A percentile compares a stretch with the other conserved stretches of the same genome.
These are phyloP conservation scores for Drosophila parthenogenetica DNA, from an alignment of 2,888 invertebrate genomes.

Conservation along the genomic window DNA sequence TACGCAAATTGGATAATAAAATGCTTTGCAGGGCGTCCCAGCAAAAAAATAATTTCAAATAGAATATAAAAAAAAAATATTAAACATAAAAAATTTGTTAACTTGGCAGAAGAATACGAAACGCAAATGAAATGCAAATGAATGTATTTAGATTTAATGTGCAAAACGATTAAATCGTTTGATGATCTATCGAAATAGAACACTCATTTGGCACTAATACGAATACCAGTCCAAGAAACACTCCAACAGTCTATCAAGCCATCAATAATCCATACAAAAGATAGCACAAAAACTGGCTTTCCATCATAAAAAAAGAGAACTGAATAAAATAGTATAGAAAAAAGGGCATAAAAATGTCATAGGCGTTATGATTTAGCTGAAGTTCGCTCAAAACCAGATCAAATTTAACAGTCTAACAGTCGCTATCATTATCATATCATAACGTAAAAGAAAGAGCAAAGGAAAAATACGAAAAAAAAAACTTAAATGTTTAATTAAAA, in stretches of 20 bases:
- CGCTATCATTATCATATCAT: conserved; percentile 7
- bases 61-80: conserved; percentile 5
- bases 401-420: conserved; percentile 27
- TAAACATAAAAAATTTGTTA: not conserved
- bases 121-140: conserved; percentile 37
- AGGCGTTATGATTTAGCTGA: conserved; percentile 33
- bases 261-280: conserved; percentile 2
- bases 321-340: not conserved
- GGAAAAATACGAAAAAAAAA: conserved; percentile 1
- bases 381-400: conserved; percentile 37
- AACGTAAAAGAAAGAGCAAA: not conserved
- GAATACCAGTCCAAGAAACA: conserved; percentile 6
- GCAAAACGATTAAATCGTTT: conserved; percentile 31
- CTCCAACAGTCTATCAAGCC: not conserved
- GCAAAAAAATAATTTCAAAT: conserved; percentile 16
- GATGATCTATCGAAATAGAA: conserved; percentile 41
- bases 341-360: conserved; percentile 41
- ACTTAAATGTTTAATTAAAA: conserved; percentile 28
- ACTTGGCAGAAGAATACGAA: not conserved
- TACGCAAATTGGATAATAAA: conserved; percentile 50
- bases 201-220: conserved; percentile 32
- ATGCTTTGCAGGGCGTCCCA: conserved; percentile 65
- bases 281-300: conserved; percentile 8
- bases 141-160: conserved; percentile 24
- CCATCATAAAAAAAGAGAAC: conserved; percentile 22